Conservation (phyloP, 2,888 invertebrate species). For the Epirrita christyi region DNA sequence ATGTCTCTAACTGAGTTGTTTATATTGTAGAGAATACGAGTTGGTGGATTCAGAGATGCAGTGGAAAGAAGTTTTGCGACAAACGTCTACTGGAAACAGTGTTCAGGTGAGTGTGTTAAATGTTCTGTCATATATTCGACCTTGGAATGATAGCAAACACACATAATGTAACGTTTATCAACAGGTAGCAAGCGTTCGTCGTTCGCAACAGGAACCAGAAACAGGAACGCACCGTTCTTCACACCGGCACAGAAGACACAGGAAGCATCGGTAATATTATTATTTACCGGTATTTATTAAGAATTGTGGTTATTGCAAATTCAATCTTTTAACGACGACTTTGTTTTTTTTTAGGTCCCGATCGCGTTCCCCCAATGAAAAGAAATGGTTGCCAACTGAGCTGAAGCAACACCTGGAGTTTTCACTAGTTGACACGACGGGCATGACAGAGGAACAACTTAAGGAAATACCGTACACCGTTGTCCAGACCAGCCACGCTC, state of each 20-base stretch:
- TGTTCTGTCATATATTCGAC: neutral
- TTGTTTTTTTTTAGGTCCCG: slow-evolving; percentile 71
- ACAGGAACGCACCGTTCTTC: slow-evolving; percentile 83
- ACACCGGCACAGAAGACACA: slow-evolving; percentile 84
- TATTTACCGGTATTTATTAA: neutral
- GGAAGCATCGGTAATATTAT: slow-evolving; percentile 83
- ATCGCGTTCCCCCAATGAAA: slow-evolving; percentile 89
- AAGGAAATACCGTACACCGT: slow-evolving; percentile 95
- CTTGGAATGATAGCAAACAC: neutral
- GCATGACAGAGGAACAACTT: slow-evolving; percentile 94
- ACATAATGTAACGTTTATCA: neutral
- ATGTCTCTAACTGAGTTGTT: neutral
- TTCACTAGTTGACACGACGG: slow-evolving; percentile 93
- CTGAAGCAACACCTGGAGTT: slow-evolving; percentile 94
- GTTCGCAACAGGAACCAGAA: slow-evolving; percentile 79
- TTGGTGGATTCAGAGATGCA: slow-evolving; percentile 94
- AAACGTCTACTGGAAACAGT: slow-evolving; percentile 83
- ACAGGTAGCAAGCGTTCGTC: slow-evolving; percentile 90
- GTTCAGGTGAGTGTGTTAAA: slow-evolving; percentile 67
- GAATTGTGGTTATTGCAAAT: too few relatives aligned
- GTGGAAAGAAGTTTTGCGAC: slow-evolving; percentile 94
- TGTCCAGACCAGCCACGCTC: slow-evolving; percentile 89
- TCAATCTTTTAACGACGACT: slow-evolving; percentile 2
- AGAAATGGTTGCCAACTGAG: slow-evolving; percentile 90
- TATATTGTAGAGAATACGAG: slow-evolving; percentile 83